A percentile compares a stretch with the other conserved stretches of the same genome.
phyloP scores from a whole-genome alignment of 2,113 vertebrate genomes.

The Tenebrosternarchus preto region DNA sequence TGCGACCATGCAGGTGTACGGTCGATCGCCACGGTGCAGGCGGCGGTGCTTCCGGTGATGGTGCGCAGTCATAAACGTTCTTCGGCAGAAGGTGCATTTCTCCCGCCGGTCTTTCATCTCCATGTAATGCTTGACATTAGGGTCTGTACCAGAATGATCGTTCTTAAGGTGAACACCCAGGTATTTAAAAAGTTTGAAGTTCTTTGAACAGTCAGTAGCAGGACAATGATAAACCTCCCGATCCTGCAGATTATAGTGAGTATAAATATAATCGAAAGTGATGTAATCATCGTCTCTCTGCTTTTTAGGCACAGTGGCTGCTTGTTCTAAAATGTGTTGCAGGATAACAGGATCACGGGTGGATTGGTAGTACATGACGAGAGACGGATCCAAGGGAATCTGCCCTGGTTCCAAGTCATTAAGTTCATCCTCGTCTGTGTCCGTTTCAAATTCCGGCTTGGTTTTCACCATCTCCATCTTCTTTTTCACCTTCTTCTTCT shows the following conservation, averaged over 20 bases:
- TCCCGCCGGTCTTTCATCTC: slow-evolving; percentile 91
- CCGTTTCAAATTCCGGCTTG: slow-evolving; percentile 60
- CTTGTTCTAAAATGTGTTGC: slow-evolving; percentile 70
- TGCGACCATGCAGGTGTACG: slow-evolving; percentile 86
- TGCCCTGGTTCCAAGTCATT: slow-evolving; percentile 74
- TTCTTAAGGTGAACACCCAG: slow-evolving; percentile 91
- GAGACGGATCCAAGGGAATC: slow-evolving; percentile 67
- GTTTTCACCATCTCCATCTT: too few species aligned
- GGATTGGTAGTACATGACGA: slow-evolving; percentile 75
- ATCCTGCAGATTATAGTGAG: slow-evolving; percentile 85
- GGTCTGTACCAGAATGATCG: slow-evolving; percentile 85
- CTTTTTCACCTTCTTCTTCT: slow-evolving; percentile 74
- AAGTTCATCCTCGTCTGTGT: slow-evolving; percentile 53
- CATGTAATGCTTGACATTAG: slow-evolving; percentile 89
- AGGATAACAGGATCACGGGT: slow-evolving; percentile 76
- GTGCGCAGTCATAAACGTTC: slow-evolving; percentile 89
- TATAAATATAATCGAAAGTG: slow-evolving; percentile 84
- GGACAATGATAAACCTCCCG: slow-evolving; percentile 92
- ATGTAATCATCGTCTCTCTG: slow-evolving; percentile 74
- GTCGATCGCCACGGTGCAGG: slow-evolving; percentile 83
- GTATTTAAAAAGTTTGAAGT: slow-evolving; percentile 96
- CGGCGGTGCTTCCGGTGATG: slow-evolving; percentile 87
- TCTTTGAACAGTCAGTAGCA: slow-evolving; percentile 83
- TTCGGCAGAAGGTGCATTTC: slow-evolving; percentile 90
- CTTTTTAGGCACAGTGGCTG: slow-evolving; percentile 64